Base-by-base conservation (phyloP, 2,888 invertebrate species). In the Plutella xylostella region DNA sequence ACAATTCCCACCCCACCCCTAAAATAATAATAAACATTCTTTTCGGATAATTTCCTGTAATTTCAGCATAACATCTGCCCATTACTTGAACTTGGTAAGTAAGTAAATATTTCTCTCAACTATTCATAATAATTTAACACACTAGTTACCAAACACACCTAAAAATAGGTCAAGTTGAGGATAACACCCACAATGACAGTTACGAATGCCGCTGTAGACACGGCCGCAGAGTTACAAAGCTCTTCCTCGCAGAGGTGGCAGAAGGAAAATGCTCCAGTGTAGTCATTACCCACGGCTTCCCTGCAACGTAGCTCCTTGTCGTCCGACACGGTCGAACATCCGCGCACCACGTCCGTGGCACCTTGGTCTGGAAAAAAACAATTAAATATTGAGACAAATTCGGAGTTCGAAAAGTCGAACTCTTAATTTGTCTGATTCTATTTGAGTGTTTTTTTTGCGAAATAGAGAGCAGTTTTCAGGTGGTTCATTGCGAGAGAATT, bases 171-270 rank as follows among this genome's bases (percentile, higher is more conserved):
- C 2, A 28, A 9, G 12, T 37, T 37, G 12, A 37, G 2, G 12
- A 37, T 4, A 12, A 37, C 21, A n/a, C 37, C 20, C 17, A 12
- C 21, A 19, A 37, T n/a, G 11, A 37, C n/a, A 11, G 20, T 40
- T 9, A 53, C n/a, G 2, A 65, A 40, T 1, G 62, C 51, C 5
- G 53, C 31, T 3, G 53, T 46, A 3, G 51, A 45, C 46, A 49
- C 65, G 0, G 48, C 42, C 0, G 69, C 65, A 0, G 68, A 57
- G 50, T 77, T 77, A 47, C 77, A 77, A 0, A 63, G 55, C 4
- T 72, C 63, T 3, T 49, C 60, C 0, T 54, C 52, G 47, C 77
- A 77, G 1, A 72, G 48, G 2, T 45, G 31, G 46, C 76, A 77
- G 2, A 51, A 49, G 2, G 46, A 43, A 1, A 68, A 34, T 1